Conservation (phyloP, 2,113 vertebrate genomes). For the Bolborhynchus lineola region DNA sequence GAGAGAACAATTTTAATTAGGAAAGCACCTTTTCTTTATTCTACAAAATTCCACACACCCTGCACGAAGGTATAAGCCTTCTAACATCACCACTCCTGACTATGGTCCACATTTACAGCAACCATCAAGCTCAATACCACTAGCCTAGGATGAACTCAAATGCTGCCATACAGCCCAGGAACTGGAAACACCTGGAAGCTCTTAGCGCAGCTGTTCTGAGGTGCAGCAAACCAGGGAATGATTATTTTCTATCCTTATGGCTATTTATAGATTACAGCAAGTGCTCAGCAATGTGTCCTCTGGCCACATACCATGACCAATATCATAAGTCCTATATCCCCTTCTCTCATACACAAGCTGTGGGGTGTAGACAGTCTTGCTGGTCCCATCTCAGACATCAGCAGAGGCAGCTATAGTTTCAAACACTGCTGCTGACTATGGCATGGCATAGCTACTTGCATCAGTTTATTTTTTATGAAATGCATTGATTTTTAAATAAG, state of each 20-base stretch:
- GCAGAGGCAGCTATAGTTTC: background rate
- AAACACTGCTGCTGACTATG: background rate
- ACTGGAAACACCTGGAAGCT: background rate
- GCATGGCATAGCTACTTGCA: background rate
- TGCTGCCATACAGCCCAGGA: background rate
- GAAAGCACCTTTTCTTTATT: background rate
- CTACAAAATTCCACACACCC: background rate
- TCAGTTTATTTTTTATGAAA: background rate
- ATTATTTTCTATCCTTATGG: background rate
- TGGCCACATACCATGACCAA: background rate
- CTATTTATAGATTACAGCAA: background rate
- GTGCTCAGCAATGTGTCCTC: background rate
- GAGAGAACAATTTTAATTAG: background rate
- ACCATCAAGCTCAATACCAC: background rate
- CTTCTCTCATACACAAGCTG: background rate
- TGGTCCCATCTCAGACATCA: rapidly evolving
- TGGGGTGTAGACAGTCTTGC: background rate
- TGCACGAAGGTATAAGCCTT: rapidly evolving
- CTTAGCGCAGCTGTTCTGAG: background rate
- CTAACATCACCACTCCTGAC: too few species aligned
- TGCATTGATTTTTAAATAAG: background rate
- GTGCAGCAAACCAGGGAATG: background rate
- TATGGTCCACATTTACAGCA: rapidly evolving
- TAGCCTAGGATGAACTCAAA: background rate
- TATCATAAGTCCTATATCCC: rapidly evolving